Base-by-base conservation (phyloP, 2,113 vertebrate genomes). In the Mastomys coucha region DNA sequence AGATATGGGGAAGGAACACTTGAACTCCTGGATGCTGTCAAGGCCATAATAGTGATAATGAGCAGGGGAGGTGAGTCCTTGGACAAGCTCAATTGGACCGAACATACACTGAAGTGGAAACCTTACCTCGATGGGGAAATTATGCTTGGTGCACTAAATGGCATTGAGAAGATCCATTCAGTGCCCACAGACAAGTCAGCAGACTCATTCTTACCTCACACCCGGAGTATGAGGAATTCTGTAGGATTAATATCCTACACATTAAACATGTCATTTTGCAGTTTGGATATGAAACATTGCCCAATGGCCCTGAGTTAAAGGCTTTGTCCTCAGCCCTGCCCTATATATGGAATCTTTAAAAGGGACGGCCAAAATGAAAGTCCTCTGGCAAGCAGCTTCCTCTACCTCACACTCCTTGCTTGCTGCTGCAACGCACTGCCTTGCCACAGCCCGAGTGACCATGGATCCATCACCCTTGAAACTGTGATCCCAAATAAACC, bases 21-120 rank as follows among this genome's bases (percentile, higher is more conserved):
- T 67, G 39, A 45, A 86, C 39, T 67, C 36, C 17, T 17, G 0
- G 33, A n/a, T 11, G 60, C 60, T 45, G 19, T 67, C 9, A 45
- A 49, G 31, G 39, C 26, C 82, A 49, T 20, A 85, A 58, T 33
- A 26, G 60, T 49, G 60, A 19, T 28, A 67, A 31, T 26, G 31
- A 7, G 24, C 13, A 9, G 8, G 39, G 16, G 10, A 45, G 39
- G 39, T 3, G 39, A 67, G 51, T 12, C 36, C 53, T 78, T 0
- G 4, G 39, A 51, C 42, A 75, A 73, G 10, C 1, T 13, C 20
- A 28, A 45, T 39, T 26, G 20, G 33, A 75, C 67, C 5, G 22
- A 24, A 17, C 0, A 17, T 5, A 8, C 36, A 26, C 11, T 28
- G 11, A 17, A 16, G 13, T 4, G 2, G 20, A 28, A 26, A 9